Conservation (phyloP, 1,140 invertebrate genomes). For the Pissodes strobi region DNA sequence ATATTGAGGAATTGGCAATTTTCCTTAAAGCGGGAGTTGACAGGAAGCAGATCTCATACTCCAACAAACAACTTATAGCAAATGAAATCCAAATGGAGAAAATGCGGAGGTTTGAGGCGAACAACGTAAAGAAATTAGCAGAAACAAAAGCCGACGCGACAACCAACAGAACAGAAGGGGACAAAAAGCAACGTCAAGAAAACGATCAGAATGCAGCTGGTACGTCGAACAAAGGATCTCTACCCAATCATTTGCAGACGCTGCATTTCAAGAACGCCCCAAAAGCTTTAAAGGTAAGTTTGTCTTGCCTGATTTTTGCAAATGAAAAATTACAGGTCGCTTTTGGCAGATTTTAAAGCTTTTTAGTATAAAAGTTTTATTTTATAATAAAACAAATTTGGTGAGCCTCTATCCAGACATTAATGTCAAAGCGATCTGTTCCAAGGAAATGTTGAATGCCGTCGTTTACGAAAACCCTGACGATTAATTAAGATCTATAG, state of each 20-base stretch:
- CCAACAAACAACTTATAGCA: slow-evolving; percentile 76
- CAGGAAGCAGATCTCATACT: slow-evolving; percentile 61
- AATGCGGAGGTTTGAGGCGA: slow-evolving; percentile 60
- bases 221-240: slow-evolving; percentile 24
- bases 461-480: no score
- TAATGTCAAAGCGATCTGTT: no score
- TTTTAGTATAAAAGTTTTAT: no score
- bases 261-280: slow-evolving; percentile 60
- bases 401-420: no score
- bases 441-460: no score
- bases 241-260: slow-evolving; percentile 70
- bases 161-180: neutral
- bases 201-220: slow-evolving; percentile 27
- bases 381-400: no score
- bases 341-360: no score
- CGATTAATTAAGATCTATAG: no score
- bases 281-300: slow-evolving; percentile 39
- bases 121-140: neutral
- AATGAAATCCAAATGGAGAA: slow-evolving; percentile 77
- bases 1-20: slow-evolving; percentile 56
- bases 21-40: slow-evolving; percentile 50
- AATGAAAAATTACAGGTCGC: no score
- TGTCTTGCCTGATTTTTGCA: no score
- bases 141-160: neutral
- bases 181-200: neutral